Evolutionary conservation across 2,888 invertebrate genomes (phyloP).

Genomic region (Glyphotaelius pellucidus): DNA sequence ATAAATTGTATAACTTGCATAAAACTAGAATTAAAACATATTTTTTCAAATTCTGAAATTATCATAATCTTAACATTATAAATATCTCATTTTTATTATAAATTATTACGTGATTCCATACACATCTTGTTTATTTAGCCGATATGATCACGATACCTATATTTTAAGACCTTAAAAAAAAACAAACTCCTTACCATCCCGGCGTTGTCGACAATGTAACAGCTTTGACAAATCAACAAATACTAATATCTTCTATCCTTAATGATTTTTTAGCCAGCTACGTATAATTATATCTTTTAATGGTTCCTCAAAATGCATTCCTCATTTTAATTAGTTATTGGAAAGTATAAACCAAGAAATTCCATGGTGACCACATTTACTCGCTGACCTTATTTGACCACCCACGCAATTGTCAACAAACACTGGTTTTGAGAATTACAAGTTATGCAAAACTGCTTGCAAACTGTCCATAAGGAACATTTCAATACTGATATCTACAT

Average conservation of each 20-base stretch:
- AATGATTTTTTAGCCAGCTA: too few species aligned
- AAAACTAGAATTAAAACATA: background rate
- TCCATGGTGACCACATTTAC: background rate
- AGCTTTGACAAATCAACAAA: background rate
- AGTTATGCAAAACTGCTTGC: conserved; percentile 17
- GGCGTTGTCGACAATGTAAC: background rate
- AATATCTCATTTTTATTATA: background rate
- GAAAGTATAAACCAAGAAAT: background rate
- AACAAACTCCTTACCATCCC: too few species aligned
- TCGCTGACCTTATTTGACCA: background rate
- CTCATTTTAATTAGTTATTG: background rate
- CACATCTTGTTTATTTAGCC: too few species aligned
- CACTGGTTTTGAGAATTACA: background rate
- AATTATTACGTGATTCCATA: too few species aligned
- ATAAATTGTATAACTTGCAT: background rate
- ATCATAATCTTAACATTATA: background rate
- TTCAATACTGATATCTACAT: background rate
- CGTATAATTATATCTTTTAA: too few species aligned
- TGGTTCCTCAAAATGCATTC: background rate
- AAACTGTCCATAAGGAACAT: conserved; percentile 13
- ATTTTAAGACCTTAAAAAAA: background rate
- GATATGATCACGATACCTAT: background rate
- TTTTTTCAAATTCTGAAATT: background rate
- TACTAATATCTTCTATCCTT: background rate
- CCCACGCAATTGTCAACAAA: background rate